phyloP scores from a whole-genome alignment of 2,797 vertebrate species.

The Pangasius sanitwongsei region DNA sequence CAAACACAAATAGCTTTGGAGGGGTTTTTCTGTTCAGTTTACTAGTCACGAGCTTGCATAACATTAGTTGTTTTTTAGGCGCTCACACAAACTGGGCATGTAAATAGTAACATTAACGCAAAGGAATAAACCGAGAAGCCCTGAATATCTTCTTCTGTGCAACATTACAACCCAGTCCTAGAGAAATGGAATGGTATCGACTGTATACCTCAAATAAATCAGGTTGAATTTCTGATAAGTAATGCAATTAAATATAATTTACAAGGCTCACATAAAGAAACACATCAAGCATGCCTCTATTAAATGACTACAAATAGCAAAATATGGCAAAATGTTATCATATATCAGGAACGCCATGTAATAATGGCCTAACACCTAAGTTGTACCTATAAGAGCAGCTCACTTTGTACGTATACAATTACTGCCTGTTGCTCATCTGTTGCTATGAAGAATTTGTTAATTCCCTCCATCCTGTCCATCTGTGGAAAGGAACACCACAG shows the following conservation, averaged over 20 bases:
- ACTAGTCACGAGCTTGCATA: slow-evolving; percentile 5
- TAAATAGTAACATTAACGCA: not conserved
- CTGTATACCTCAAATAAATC: not conserved
- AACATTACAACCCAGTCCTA: not conserved
- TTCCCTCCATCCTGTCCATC: not conserved
- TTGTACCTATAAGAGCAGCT: not conserved
- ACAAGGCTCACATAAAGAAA: not conserved
- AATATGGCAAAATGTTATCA: not conserved
- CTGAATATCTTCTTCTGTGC: not conserved
- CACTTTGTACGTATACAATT: not conserved
- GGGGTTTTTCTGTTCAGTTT: slow-evolving; percentile 26
- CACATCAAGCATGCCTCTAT: not conserved
- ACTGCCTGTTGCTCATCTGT: not conserved
- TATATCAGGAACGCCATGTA: not conserved
- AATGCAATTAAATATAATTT: not conserved
- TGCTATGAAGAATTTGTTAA: not conserved
- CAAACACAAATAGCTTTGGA: slow-evolving; percentile 29
- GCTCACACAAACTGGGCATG: not conserved
- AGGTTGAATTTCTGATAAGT: not conserved
- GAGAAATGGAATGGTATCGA: no score
- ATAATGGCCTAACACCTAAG: not conserved
- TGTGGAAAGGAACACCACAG: not conserved
- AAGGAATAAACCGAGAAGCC: no score
- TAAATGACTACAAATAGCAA: not conserved
- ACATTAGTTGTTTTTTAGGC: not conserved